A percentile compares a stretch with the other conserved stretches of the same genome.
Conservation (phyloP, 2,797 vertebrate species). For the Hypotaenidia okinawae region DNA sequence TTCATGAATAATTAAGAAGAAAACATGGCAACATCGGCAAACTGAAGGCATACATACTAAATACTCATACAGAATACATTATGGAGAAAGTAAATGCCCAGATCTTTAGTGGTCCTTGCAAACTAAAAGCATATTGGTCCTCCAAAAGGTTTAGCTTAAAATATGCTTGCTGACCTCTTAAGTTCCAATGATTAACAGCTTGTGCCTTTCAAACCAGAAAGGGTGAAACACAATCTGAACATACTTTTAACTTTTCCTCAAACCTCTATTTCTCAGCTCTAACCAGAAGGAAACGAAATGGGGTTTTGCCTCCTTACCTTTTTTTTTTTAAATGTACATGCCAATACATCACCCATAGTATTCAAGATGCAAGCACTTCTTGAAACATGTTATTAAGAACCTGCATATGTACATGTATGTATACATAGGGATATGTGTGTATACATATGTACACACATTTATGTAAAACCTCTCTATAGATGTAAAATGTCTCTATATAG, state of each 20-base stretch:
- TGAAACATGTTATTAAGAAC: neutral
- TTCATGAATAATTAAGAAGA: slow-evolving; percentile 66
- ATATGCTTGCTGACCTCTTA: neutral
- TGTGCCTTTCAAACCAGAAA: slow-evolving; percentile 34
- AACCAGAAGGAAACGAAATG: neutral
- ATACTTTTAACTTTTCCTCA: neutral
- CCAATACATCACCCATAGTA: neutral
- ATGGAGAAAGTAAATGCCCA: slow-evolving; percentile 70
- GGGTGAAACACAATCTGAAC: neutral
- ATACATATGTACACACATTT: neutral
- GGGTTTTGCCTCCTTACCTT: neutral
- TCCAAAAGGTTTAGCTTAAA: slow-evolving; percentile 59
- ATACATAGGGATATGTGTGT: neutral
- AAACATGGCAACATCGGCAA: slow-evolving; percentile 67
- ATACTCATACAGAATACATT: slow-evolving; percentile 68
- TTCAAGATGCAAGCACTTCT: neutral
- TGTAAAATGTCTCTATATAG: neutral
- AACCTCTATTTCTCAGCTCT: neutral
- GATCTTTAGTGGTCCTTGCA: slow-evolving; percentile 64
- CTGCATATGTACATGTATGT: neutral
- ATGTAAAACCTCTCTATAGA: neutral
- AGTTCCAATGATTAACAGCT: neutral
- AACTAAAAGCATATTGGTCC: slow-evolving; percentile 62
- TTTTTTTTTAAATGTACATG: neutral
- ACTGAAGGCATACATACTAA: slow-evolving; percentile 71